Base-by-base conservation (phyloP, 2,797 vertebrate genomes). In the Trichosurus vulpecula region DNA sequence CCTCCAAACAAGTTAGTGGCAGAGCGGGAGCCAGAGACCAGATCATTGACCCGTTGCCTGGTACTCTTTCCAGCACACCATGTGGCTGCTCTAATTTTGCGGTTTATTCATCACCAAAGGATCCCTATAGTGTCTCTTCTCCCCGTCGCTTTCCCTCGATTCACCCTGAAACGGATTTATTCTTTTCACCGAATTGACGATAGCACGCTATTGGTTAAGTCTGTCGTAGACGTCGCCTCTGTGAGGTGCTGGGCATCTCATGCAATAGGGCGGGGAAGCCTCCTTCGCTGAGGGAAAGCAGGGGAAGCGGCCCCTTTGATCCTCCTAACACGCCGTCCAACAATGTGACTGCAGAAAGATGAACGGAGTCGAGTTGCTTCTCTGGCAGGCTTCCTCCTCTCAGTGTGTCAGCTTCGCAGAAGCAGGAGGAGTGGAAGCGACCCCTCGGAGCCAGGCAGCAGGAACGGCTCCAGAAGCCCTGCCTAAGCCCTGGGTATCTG, bases 401-500 rank as follows among this genome's bases (percentile, higher is more conserved):
- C 10, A 2, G 57, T 56, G 31, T 8, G 35, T 92, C 16, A 90
- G 95, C 97, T 31, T 87, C 92, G 93, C 95, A 9, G 95, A 57
- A 41, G 96, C 96, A 52, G 97, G 96, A 97, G 98, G 96, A 96
- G 96, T 97, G 90, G 52, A 19, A 97, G 95, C 90, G 96, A 95
- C 95, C 95, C 56, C 97, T 90, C 98, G 97, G 61, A 93, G 96
- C 96, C 74, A 93, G 96, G 98, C 97, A 93, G 66, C 96, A 97
- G 95, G 97, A 97, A 98, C 93, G 97, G 95, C 95, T 97, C 96
- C 97, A 98, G 97, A 98, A 98, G 97, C 97, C 95, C 95, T 95
- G 98, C 97, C 98, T 96, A 97, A 98, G 97, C 66, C 98, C 96
- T 97, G 54, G 96, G 52, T 97, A 98, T 98, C 98, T 98, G 94